Evolutionary conservation across 2,797 vertebrate genomes (phyloP).

Genomic region (Pangasius djambal): DNA sequence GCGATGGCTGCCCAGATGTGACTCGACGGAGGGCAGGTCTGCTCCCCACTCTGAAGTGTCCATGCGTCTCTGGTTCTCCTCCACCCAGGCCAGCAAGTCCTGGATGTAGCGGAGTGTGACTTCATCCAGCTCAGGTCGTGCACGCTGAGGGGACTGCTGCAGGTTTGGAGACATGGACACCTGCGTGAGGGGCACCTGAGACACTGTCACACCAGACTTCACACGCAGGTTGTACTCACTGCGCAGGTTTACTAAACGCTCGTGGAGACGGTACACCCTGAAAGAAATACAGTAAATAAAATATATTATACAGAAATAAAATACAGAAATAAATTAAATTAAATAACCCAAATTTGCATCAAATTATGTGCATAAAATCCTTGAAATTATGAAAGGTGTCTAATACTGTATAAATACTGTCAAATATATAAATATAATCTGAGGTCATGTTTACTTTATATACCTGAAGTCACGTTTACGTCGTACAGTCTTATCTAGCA

Average conservation of each 20-base stretch:
- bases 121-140: conserved; percentile 81
- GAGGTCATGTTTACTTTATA: background rate
- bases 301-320: too few species aligned
- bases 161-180: conserved; percentile 54
- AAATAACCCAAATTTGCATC: background rate
- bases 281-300: background rate
- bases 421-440: background rate
- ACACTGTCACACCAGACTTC: conserved; percentile 80
- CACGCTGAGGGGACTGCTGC: conserved; percentile 67
- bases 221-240: conserved; percentile 92
- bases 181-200: conserved; percentile 54
- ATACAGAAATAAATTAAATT: background rate
- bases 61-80: conserved; percentile 89
- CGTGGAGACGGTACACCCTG: conserved; percentile 92
- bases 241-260: conserved; percentile 90
- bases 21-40: conserved; percentile 89
- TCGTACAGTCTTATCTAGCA: background rate
- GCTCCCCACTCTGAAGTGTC: conserved; percentile 84
- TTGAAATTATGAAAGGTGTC: background rate
- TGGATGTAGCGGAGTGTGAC: conserved; percentile 87
- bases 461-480: background rate
- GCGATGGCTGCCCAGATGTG: conserved; percentile 87
- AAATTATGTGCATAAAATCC: background rate
- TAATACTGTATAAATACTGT: background rate
- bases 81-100: conserved; percentile 90